Percentiles rank a stretch among this genome's conserved stretches.
Evolutionary conservation across 2,113 vertebrate genomes (phyloP).

Genomic region (Pluvianellus socialis): DNA sequence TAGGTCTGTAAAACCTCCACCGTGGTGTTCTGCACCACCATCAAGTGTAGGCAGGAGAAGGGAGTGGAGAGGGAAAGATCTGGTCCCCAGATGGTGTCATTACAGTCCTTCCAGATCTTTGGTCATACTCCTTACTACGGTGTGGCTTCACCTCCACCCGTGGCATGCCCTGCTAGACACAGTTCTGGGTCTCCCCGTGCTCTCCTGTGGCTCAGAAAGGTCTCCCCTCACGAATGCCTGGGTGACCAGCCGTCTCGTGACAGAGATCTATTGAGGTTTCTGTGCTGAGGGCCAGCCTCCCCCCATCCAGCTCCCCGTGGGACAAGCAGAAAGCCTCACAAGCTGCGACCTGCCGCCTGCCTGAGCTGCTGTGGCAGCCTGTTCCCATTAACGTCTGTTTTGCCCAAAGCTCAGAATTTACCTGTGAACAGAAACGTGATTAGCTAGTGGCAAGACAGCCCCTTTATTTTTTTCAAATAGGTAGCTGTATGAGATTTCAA

Average conservation of each 20-base stretch:
- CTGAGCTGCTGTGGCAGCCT: neutral
- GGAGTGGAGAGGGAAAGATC: neutral
- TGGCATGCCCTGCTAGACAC: neutral
- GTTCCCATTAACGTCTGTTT: neutral
- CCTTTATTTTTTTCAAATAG: neutral
- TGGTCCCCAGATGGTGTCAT: neutral
- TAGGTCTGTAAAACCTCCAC: neutral
- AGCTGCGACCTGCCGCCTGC: neutral
- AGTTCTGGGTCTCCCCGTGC: neutral
- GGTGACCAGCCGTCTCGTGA: neutral
- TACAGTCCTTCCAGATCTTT: neutral
- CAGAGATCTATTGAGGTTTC: neutral
- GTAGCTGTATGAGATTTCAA: neutral
- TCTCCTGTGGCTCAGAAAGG: neutral
- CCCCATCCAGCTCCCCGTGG: fast-evolving
- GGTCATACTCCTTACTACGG: neutral
- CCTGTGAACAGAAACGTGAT: neutral
- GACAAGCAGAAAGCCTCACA: neutral
- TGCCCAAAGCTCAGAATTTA: conserved; percentile 24
- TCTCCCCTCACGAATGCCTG: neutral
- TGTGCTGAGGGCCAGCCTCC: neutral
- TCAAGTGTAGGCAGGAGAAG: neutral
- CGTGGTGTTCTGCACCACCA: neutral
- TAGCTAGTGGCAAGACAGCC: neutral
- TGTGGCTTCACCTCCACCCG: neutral